These are phyloP conservation scores for Lasioglossum calceatum DNA, from an alignment of 2,888 invertebrate genomes.

Conservation along the genomic window DNA sequence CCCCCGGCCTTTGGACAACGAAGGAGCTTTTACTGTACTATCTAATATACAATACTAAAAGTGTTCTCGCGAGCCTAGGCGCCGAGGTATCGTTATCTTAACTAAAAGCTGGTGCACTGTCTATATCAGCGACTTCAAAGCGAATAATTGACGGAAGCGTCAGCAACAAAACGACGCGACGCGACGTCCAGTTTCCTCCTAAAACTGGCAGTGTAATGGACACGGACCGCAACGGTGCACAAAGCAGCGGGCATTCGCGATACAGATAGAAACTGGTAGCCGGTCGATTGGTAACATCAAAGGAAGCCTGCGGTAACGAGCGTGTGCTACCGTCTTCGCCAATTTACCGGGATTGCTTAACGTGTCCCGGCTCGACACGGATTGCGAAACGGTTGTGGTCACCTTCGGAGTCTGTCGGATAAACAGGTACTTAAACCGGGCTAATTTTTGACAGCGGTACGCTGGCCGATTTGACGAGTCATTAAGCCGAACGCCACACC, in stretches of 20 bases:
- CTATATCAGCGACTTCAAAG: neutral
- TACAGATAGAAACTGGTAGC: neutral
- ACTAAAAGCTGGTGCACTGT: neutral
- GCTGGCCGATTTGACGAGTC: slow-evolving; percentile 56
- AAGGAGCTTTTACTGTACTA: no score
- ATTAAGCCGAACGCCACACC: slow-evolving; percentile 47
- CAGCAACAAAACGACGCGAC: neutral
- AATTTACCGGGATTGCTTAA: slow-evolving; percentile 24
- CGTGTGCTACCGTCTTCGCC: neutral
- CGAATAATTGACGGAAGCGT: neutral
- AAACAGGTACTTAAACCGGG: slow-evolving; percentile 35
- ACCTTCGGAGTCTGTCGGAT: slow-evolving; percentile 21
- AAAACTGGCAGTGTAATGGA: neutral
- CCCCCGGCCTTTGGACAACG: no score
- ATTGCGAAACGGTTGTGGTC: slow-evolving; percentile 14
- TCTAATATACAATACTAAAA: no score
- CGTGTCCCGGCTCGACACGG: neutral
- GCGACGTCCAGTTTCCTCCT: neutral
- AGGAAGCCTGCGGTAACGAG: neutral
- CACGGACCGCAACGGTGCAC: neutral
- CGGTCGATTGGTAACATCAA: neutral
- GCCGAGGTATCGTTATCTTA: neutral
- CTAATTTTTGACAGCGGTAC: slow-evolving; percentile 37
- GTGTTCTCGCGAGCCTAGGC: neutral
- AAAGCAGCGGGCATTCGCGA: neutral